phyloP scores from a whole-genome alignment of 2,888 invertebrate species.

The Catocala fraxini region DNA sequence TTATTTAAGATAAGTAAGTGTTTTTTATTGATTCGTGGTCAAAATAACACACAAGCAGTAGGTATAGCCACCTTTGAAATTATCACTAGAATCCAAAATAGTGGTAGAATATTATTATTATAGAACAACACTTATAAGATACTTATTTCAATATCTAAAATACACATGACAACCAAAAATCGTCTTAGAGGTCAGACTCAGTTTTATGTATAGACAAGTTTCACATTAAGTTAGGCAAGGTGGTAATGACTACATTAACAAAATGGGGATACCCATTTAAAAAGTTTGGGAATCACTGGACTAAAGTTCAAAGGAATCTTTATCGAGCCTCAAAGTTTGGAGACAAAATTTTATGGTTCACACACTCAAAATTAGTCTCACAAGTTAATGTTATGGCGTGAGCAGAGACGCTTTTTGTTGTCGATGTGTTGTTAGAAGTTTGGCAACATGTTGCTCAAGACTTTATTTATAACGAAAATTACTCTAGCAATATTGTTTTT shows the following conservation, averaged over 20 bases:
- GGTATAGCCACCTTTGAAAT: too few species aligned
- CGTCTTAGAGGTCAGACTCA: too few species aligned
- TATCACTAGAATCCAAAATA: too few species aligned
- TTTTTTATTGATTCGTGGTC: too few species aligned
- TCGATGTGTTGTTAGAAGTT: slow-evolving; percentile 39
- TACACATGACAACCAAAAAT: too few species aligned
- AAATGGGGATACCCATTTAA: slow-evolving; percentile 30
- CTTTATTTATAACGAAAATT: slow-evolving; percentile 12
- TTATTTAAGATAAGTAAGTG: too few species aligned
- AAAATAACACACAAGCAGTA: too few species aligned
- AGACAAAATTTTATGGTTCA: slow-evolving; percentile 40
- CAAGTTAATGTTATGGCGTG: slow-evolving; percentile 20
- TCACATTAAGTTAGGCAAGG: slow-evolving; percentile 5
- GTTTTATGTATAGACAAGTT: too few species aligned
- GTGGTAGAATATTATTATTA: too few species aligned
- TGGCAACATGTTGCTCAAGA: slow-evolving; percentile 2
- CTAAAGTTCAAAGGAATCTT: slow-evolving; percentile 31
- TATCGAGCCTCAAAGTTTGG: slow-evolving; percentile 32
- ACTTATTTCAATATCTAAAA: too few species aligned
- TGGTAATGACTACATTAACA: slow-evolving; percentile 41
- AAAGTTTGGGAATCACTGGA: slow-evolving; percentile 38
- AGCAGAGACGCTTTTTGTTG: slow-evolving; percentile 31
- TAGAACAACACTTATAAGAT: too few species aligned
- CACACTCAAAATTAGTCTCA: slow-evolving; percentile 36
- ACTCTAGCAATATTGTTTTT: slow-evolving; percentile 8